Conservation (phyloP, 2,888 invertebrate genomes). For the Eumerus sabulonum region DNA sequence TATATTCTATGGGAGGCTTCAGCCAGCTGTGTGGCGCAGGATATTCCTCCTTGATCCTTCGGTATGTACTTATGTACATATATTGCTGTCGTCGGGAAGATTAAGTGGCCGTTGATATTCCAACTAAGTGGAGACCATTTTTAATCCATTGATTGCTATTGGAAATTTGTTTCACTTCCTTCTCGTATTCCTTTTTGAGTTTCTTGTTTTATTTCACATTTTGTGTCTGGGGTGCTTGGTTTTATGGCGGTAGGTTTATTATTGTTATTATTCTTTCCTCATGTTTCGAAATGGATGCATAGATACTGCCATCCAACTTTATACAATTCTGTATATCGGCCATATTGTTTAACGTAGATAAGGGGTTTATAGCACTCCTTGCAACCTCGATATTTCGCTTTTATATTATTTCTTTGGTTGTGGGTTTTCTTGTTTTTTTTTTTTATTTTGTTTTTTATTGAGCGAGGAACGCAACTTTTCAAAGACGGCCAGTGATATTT, state of each 20-base stretch:
- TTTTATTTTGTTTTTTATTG: conserved; percentile 2
- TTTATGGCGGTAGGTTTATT: conserved; percentile 28
- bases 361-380: conserved; percentile 37
- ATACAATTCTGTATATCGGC: conserved; percentile 28
- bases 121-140: conserved; percentile 46
- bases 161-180: conserved; percentile 39
- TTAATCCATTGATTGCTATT: conserved; percentile 57
- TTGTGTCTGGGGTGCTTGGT: conserved; percentile 19
- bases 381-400: conserved; percentile 1
- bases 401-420: conserved; percentile 8
- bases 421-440: conserved; percentile 1
- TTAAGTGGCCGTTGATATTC: conserved; percentile 53
- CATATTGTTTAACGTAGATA: conserved; percentile 35
- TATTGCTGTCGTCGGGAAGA: conserved; percentile 32
- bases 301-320: too few species aligned
- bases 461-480: not conserved
- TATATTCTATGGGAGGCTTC: conserved; percentile 4
- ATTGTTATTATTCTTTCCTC: conserved; percentile 16
- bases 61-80: too few species aligned
- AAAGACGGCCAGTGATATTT: conserved; percentile 18
- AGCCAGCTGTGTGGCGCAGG: conserved; percentile 14
- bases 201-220: conserved; percentile 19
- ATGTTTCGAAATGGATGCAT: not conserved
- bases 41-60: conserved; percentile 16
- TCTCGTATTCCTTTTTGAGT: conserved; percentile 1